Evolutionary conservation across 2,797 vertebrate species (phyloP), one percentile per base, ranked within the genome.

Genomic region (Galaxias olidus): DNA sequence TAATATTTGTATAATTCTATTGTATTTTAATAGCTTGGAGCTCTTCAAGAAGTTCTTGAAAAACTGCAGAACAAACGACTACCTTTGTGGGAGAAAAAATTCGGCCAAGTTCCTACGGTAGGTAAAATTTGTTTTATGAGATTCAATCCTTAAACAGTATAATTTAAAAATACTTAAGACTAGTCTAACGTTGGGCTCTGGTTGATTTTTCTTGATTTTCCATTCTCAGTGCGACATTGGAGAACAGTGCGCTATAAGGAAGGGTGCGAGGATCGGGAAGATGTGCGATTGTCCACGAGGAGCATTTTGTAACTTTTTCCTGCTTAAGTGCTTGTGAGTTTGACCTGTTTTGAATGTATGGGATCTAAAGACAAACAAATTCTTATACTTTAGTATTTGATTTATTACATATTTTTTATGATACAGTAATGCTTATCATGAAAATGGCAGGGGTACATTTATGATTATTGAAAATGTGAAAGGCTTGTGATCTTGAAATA

Each of bases 81-180:
- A 47, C 90, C 92, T 4, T 49, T 89, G 30, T 94, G 93, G 93
- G 93, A 93, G 56, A 94, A 94, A 90, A 94, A 94, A 81, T 93
- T 91, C 15, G 91, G 93, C 17, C 91, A 92, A 82, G 92, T 93
- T 50, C 91, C 92, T 1, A 93, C 86, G 89, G 93, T 94, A 89
- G 80, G 73, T 81, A 19, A 40, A 12, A 19, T 52, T 52, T 52
- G 4, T 12, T 41, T 41, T 41, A 56, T 9, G 4, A 1, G 0
- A 42, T 41, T 56, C 41, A 14, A 42, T 41, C 40, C 13, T 56
- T 56, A 41, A 10, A 47, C 14, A 42, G 9, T 13, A 14, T 64
- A 9, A 11, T 59, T n/a, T 48, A 49, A 49, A 53, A 17, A 45
- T 19, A 15, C 2, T 30, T 11, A 47, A 49, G 14, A 44, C 9